Base-by-base conservation (phyloP, 2,113 vertebrate genomes). In the Fukomys damarensis region DNA sequence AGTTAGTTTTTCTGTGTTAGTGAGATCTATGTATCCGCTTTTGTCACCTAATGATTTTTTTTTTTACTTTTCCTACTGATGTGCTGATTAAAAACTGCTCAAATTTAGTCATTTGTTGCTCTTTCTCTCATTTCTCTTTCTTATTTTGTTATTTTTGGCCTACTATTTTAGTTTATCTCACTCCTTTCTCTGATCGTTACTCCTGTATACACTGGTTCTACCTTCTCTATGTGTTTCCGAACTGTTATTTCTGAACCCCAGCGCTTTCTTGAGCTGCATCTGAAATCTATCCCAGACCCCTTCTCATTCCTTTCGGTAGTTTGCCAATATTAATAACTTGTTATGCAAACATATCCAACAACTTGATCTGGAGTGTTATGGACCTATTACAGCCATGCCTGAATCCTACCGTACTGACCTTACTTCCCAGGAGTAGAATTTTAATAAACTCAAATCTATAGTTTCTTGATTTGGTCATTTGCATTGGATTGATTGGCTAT, bases 391-490 rank as follows among this genome's bases (percentile, higher is more conserved):
- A 22, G 26, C 9, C 22, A 22, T 14, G 17, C 3, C 32, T 35
- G 83, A 30, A 63, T 83, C 32, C 30, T 83, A 80, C 28, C 6
- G 35, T 61, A 79, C 1, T 54, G 28, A 87, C 19, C 3, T 88
- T n/a, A 63, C 16, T 59, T 86, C 13, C 49, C 30, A 66, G 26
- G 81, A 10, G 66, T 35, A 76, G 32, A 93, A 20, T 81, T 81
- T 41, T 41, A 93, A 4, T n/a, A 41, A 20, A 16, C 20, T 79
- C 20, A 84, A 35, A 12, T 3, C 2, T 38, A 83, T 28, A 1
- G 12, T 86, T 74, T 24, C 79, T 96, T 96, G 24, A 65, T 84
- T 88, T 93, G 35, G 11, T 81, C 11, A 85, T 81, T 8, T 63
- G 80, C 59, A 82, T 13, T 86, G 2, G 26, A 68, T 90, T 76